A percentile compares a stretch with the other conserved stretches of the same genome.
phyloP scores from a whole-genome alignment of 2,113 vertebrate species.

The Dicaeum eximium region DNA sequence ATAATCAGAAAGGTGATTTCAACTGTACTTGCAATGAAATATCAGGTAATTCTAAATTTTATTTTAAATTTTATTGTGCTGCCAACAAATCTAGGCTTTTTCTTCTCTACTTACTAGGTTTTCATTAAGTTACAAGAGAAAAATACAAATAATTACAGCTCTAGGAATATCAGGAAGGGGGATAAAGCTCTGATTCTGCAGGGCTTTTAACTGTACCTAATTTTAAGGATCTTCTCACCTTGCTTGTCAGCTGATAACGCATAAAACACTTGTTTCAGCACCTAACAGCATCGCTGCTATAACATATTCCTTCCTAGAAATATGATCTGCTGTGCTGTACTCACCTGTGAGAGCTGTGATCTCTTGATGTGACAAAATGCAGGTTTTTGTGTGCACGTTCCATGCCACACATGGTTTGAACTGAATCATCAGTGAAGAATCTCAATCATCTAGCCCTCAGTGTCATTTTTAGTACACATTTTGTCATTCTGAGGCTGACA shows the following conservation, averaged over 20 bases:
- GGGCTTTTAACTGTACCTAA: not conserved
- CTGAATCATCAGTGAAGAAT: not conserved
- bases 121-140: not conserved
- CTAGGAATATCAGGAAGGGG: not conserved
- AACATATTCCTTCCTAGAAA: not conserved
- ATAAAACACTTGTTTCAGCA: not conserved
- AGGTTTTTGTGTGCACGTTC: not conserved
- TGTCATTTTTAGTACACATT: not conserved
- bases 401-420: not conserved
- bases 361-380: not conserved
- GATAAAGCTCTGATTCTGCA: not conserved
- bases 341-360: not conserved
- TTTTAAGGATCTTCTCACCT: slow-evolving; percentile 1
- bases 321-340: not conserved
- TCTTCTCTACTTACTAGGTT: not conserved
- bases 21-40: not conserved
- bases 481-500: not conserved
- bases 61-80: not conserved
- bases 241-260: not conserved
- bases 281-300: not conserved
- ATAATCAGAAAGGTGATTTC: not conserved
- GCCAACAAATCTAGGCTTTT: not conserved
- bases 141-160: not conserved
- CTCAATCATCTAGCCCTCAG: not conserved
- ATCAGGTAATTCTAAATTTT: not conserved